A percentile compares a stretch with the other conserved stretches of the same genome.
Conservation (phyloP, 2,113 vertebrate species). For the Sisor rabdophorus region DNA sequence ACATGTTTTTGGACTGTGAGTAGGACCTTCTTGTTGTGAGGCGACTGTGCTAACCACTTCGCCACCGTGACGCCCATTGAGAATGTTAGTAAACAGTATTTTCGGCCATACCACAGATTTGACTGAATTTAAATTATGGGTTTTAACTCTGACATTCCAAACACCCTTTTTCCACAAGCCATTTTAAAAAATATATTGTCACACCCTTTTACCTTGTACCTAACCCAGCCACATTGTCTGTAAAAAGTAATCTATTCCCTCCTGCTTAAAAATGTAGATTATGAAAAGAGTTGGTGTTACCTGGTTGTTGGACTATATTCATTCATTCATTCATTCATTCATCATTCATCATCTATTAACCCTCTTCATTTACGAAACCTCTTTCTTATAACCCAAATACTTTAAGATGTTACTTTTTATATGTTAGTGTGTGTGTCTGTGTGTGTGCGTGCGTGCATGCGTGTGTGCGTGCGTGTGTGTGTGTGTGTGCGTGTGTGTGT, state of each 20-base stretch:
- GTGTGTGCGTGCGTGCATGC: no score
- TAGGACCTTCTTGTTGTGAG: no score
- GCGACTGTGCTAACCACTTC: no score
- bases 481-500: not conserved
- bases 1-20: no score
- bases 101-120: not conserved
- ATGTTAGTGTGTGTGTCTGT: no score
- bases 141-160: not conserved
- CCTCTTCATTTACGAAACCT: no score
- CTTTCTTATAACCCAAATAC: no score
- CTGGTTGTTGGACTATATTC: not conserved
- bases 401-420: no score
- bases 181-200: not conserved
- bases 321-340: no score
- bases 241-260: not conserved
- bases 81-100: not conserved
- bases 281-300: not conserved
- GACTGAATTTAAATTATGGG: not conserved
- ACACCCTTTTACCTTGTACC: not conserved
- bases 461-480: not conserved
- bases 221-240: not conserved
- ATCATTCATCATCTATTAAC: no score
- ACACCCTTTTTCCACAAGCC: not conserved
- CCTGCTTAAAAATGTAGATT: not conserved
- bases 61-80: no score